phyloP scores from a whole-genome alignment of 2,888 invertebrate genomes.

The Amphipyra tragopoginis region DNA sequence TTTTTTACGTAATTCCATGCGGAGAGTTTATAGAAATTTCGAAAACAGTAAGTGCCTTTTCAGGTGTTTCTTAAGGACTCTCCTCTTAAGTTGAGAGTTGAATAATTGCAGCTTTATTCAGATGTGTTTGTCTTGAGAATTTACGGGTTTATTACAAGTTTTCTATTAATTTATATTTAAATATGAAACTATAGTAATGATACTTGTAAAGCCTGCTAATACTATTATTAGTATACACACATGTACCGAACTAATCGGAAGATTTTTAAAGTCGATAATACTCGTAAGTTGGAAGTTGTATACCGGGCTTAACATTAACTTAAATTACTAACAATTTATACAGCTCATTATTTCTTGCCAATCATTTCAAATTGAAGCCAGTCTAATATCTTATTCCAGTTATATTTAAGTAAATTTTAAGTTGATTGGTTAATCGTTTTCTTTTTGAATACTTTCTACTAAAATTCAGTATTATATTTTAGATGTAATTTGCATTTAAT shows the following conservation, averaged over 20 bases:
- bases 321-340: conserved; percentile 13
- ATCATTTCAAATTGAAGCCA: conserved; percentile 60
- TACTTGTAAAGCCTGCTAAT: too few relatives aligned
- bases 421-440: conserved; percentile 59
- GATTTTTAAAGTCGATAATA: too few relatives aligned
- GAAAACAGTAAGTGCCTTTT: too few relatives aligned
- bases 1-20: too few relatives aligned
- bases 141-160: background rate
- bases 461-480: conserved; percentile 67
- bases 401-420: conserved; percentile 61
- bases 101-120: conserved; percentile 2
- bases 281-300: background rate
- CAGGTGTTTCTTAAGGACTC: too few relatives aligned
- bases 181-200: too few relatives aligned
- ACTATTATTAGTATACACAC: too few relatives aligned
- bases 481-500: conserved; percentile 60
- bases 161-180: background rate
- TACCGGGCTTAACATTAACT: background rate
- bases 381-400: conserved; percentile 68
- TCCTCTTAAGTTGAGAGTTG: too few relatives aligned
- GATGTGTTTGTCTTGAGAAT: background rate
- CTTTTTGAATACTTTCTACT: conserved; percentile 48
- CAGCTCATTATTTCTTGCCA: conserved; percentile 48
- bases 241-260: too few relatives aligned
- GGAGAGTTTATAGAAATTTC: too few relatives aligned